A percentile compares a stretch with the other conserved stretches of the same genome.
Evolutionary conservation across 1,140 invertebrate genomes (phyloP).

Genomic region (Drosophila arawakana): DNA sequence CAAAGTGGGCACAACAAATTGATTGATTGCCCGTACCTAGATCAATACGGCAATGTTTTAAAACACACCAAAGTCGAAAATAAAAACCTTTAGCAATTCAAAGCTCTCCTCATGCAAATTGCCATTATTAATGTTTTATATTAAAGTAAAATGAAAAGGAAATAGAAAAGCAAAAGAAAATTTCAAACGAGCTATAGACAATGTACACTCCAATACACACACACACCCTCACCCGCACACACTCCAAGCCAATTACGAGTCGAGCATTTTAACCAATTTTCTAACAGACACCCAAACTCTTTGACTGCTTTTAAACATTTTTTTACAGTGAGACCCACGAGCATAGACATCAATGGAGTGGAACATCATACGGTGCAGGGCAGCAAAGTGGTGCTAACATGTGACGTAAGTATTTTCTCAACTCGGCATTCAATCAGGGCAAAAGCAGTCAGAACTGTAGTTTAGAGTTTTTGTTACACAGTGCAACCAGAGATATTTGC

Average conservation of each 20-base stretch:
- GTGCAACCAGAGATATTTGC: conserved; percentile 4
- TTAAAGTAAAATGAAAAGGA: conserved; percentile 36
- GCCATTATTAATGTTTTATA: conserved; percentile 67
- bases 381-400: conserved; percentile 90
- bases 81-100: conserved; percentile 29
- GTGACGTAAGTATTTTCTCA: conserved; percentile 85
- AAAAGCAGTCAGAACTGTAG: background rate
- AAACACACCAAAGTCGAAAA: background rate
- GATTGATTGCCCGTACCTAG: conserved; percentile 45
- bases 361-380: conserved; percentile 91
- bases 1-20: conserved; percentile 55
- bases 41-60: background rate
- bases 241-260: conserved; percentile 55
- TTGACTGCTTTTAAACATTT: conserved; percentile 11
- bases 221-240: conserved; percentile 37
- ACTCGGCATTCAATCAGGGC: conserved; percentile 6
- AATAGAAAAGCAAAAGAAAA: conserved; percentile 17
- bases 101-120: conserved; percentile 55
- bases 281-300: conserved; percentile 47
- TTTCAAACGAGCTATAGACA: conserved; percentile 26
- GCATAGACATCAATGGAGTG: conserved; percentile 89
- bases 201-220: conserved; percentile 7
- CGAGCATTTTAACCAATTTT: conserved; percentile 70
- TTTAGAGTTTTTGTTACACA: conserved; percentile 1
- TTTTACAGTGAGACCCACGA: conserved; percentile 89